A percentile compares a stretch with the other conserved stretches of the same genome.
Evolutionary conservation across 1,140 invertebrate genomes (phyloP).

Genomic region (Popillia japonica): DNA sequence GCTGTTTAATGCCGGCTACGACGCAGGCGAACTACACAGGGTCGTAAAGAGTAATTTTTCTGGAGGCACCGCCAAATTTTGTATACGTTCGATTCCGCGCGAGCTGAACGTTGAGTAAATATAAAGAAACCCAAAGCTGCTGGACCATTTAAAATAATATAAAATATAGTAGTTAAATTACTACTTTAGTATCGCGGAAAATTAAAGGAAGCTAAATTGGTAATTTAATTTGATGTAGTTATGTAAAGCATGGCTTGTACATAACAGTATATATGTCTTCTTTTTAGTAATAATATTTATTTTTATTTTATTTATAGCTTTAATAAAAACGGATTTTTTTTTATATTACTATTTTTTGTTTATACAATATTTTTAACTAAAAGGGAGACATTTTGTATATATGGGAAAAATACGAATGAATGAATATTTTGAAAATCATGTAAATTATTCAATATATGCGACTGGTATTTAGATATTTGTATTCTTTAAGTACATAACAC

Average conservation of each 20-base stretch:
- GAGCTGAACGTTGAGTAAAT: background rate
- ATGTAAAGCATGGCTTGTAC: background rate
- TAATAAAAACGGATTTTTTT: background rate
- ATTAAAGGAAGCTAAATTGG: background rate
- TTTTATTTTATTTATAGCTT: background rate
- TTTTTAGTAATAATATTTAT: background rate
- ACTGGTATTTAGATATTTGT: slow-evolving; percentile 10
- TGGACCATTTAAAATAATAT: background rate
- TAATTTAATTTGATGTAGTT: background rate
- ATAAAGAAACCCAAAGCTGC: background rate
- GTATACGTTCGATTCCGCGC: background rate
- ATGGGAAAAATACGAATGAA: background rate
- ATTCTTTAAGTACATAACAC: slow-evolving; percentile 1
- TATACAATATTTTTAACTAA: background rate
- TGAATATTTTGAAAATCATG: background rate
- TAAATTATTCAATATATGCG: slow-evolving; percentile 5
- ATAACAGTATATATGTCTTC: slow-evolving; percentile 5
- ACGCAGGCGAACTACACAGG: background rate
- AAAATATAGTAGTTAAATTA: background rate
- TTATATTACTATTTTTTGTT: background rate
- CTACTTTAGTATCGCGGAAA: background rate
- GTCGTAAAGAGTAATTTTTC: background rate
- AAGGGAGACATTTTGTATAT: background rate
- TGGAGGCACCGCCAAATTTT: background rate
- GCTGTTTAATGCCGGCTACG: slow-evolving; percentile 54